Percentiles rank a stretch among this genome's conserved stretches.
Evolutionary conservation across 2,113 vertebrate species (phyloP).

Genomic region (Lipophrys pholis): DNA sequence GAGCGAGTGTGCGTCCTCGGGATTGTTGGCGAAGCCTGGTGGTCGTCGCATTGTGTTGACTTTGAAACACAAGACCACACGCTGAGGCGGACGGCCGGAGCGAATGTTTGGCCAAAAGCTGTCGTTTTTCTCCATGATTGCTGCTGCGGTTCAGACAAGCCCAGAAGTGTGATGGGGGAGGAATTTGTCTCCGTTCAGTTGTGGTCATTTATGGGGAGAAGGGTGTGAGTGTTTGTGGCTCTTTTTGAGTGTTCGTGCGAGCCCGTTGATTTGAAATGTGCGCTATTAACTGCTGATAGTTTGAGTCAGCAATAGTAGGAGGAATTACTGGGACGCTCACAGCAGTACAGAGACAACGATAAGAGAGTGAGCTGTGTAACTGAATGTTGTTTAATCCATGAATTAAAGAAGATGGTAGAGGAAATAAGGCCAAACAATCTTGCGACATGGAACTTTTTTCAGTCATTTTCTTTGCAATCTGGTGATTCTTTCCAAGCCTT

Average conservation of each 20-base stretch:
- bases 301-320: constrained; percentile 30
- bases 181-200: constrained; percentile 70
- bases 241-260: constrained; percentile 35
- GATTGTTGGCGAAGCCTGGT: constrained; percentile 28
- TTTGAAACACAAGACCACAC: constrained; percentile 59
- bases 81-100: constrained; percentile 49
- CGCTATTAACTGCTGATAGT: constrained; percentile 43
- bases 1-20: constrained; percentile 11
- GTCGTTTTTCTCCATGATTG: constrained; percentile 37
- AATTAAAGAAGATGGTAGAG: no score
- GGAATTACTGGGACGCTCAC: not conserved
- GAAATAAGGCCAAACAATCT: no score
- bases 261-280: constrained; percentile 37
- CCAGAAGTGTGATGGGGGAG: constrained; percentile 53
- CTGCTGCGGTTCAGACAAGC: constrained; percentile 50
- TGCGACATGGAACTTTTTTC: no score
- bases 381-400: not conserved
- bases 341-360: not conserved
- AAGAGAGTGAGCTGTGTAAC: not conserved
- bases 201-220: constrained; percentile 68
- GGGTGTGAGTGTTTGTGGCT: constrained; percentile 61
- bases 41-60: constrained; percentile 56
- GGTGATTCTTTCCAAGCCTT: no score
- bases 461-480: no score
- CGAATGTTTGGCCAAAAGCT: constrained; percentile 47